Base-by-base conservation (phyloP, 2,888 invertebrate genomes). In the Agapetus fuscipes region DNA sequence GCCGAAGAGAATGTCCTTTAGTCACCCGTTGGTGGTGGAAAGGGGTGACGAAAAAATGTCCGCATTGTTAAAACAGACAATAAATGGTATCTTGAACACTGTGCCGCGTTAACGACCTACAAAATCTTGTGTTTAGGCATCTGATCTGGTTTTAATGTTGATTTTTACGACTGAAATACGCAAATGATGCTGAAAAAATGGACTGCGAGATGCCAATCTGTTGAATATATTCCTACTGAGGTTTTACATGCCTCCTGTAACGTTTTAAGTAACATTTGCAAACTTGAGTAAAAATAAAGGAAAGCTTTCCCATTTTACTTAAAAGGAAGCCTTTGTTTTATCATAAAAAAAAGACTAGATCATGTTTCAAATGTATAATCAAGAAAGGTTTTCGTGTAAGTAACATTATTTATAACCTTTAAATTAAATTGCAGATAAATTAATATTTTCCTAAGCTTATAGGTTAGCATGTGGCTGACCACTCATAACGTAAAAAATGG, bases 21-120 rank as follows among this genome's bases (percentile, higher is more conserved):
- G 42, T 42, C 33, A 42, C 42, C 32, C 26, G 15, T 13, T 30
- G 36, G 24, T 17, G 15, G 25, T 24, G 31, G 38, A 37, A 34
- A 37, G 33, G 16, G 33, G 16, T 33, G 27, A 41, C 32, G 41
- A 41, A 41, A 41, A 41, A 37, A 37, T 15, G 36, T 28, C 29
- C 41, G 36, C 36, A 36, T 32, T 20, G 25, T 24, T 31, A 14
- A 27, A 36, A 32, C 32, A 30, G 38, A 20, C 38, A 17, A 36
- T 36, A 36, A 41, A 27, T 30, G 33, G 25, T 30, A 25, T 30
- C 37, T 30, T 33, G 16, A 16, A 13, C 9, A 27, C 31, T 40
- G 35, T 40, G 34, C 31, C 31, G 17, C 40, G 11, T 30, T 13
- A 26, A 32, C 34, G 34, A 29, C 15, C 30, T 30, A 10, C 12